Base-by-base conservation (phyloP, 2,113 vertebrate species). In the Arizona elegans region DNA sequence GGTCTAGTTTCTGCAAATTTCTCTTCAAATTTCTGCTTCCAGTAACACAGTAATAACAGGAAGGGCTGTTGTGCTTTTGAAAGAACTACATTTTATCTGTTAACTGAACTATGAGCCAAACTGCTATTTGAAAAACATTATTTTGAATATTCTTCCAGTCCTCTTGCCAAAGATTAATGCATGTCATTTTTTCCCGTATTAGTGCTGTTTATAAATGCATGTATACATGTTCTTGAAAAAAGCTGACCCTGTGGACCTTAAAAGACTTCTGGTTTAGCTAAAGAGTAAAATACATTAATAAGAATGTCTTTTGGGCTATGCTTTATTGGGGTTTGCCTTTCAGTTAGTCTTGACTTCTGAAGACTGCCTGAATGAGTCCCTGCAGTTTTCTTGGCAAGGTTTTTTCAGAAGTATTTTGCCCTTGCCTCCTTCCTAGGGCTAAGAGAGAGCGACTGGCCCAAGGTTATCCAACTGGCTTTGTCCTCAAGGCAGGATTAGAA, bases 301-400 rank as follows among this genome's bases (percentile, higher is more conserved):
- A 96, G 91, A 91, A 93, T 96, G 93, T 95, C 96, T 97, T 97
- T 96, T 96, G 95, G 95, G 62, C 26, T 65, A 65, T 59, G 24
- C 58, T 59, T 59, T 59, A 11, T 65, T 6, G n/a, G n/a, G n/a
- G 0, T 0, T 0, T 15, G 13, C 5, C 5, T 75, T 33, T 75
- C 12, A 75, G 13, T 33, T 17, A 17, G 5, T 75, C n/a, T 65
- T 65, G 62, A 15, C 29, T n/a, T 29, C 62, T 75, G 65, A n/a
- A 33, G 65, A 33, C 65, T 75, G n/a, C 9, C 59, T 62, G 59
- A 26, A 65, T 29, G 26, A 65, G 62, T 65, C 26, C 62, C 62
- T 65, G 10, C 26, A 65, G 9, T 65, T 65, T 65, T 65, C 26
- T 29, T 12, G 62, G 3, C 62, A 65, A 65, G 62, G 1, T 29